Conservation (phyloP, 1,140 invertebrate genomes). For the Aphaenogaster ashmeadi region DNA sequence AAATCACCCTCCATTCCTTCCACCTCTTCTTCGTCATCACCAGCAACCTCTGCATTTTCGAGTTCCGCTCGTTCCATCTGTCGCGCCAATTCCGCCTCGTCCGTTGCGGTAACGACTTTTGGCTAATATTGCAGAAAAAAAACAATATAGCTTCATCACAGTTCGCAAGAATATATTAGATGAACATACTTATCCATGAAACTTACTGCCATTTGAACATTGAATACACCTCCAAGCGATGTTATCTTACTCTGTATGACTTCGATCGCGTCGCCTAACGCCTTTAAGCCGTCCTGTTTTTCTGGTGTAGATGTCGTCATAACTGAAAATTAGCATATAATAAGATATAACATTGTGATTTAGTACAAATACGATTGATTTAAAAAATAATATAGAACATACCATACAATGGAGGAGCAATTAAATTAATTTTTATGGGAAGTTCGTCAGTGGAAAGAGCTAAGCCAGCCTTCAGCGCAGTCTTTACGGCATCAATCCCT, state of each 20-base stretch:
- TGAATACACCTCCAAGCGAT: constrained; percentile 96
- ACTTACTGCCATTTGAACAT: constrained; percentile 97
- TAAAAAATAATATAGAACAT: constrained; percentile 72
- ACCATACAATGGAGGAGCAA: constrained; percentile 99
- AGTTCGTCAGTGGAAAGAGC: constrained; percentile 96
- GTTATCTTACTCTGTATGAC: constrained; percentile 95
- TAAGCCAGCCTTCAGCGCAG: constrained; percentile 97
- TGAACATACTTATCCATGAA: constrained; percentile 33
- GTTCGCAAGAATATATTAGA: neutral
- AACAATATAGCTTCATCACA: neutral
- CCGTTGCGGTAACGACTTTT: constrained; percentile 99
- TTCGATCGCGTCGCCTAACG: constrained; percentile 95
- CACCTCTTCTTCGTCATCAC: constrained; percentile 95
- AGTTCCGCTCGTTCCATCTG: constrained; percentile 97
- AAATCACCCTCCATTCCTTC: constrained; percentile 88
- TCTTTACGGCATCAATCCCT: constrained; percentile 99
- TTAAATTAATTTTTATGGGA: constrained; percentile 99
- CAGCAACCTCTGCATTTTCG: constrained; percentile 97
- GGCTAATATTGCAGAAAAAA: constrained; percentile 89
- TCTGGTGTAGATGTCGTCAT: constrained; percentile 99
- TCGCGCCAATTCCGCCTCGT: constrained; percentile 97
- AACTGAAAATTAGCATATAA: constrained; percentile 88
- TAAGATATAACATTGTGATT: neutral
- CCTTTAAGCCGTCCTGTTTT: constrained; percentile 96
- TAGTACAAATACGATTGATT: neutral